Percentiles rank a stretch among this genome's conserved stretches.
These are phyloP conservation scores for Myiagra hebetior DNA, from an alignment of 2,113 vertebrate species.

Conservation along the genomic window DNA sequence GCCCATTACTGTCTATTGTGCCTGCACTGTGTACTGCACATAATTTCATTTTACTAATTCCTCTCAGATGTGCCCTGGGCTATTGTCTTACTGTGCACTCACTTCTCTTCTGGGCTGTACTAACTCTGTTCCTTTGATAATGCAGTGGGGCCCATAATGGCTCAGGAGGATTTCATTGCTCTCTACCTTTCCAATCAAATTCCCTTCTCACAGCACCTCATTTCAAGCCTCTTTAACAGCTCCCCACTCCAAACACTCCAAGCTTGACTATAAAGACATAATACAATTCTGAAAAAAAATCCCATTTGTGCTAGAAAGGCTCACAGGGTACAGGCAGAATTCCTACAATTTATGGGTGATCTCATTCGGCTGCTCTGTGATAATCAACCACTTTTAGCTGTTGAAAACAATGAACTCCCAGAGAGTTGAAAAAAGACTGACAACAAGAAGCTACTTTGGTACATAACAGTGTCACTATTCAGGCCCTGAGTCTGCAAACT, in stretches of 20 bases:
- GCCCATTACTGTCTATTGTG: not conserved
- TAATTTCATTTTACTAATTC: constrained; percentile 49
- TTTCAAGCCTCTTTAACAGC: constrained; percentile 50
- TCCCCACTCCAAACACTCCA: constrained; percentile 34
- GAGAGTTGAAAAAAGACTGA: constrained; percentile 3
- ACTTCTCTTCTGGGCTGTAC: constrained; percentile 31
- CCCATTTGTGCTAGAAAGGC: not conserved
- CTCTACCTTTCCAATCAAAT: constrained; percentile 42
- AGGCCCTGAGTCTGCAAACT: not conserved
- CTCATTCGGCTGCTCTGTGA: not conserved
- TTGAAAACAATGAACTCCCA: not conserved
- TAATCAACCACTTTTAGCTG: not conserved
- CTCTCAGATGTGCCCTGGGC: constrained; percentile 23
- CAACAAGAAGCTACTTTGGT: constrained; percentile 3
- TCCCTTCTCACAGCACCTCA: constrained; percentile 45
- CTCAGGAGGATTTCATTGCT: not conserved
- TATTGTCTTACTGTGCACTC: constrained; percentile 20
- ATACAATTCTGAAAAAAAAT: not conserved
- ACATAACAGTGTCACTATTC: not conserved
- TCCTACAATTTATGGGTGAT: not conserved
- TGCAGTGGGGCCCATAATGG: not conserved
- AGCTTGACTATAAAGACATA: not conserved
- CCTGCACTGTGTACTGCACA: not conserved
- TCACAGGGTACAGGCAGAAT: not conserved
- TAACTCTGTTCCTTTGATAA: constrained; percentile 42